Evolutionary conservation across 2,113 vertebrate species (phyloP), one percentile per base, ranked within the genome.

Genomic region (Myotis yumanensis): DNA sequence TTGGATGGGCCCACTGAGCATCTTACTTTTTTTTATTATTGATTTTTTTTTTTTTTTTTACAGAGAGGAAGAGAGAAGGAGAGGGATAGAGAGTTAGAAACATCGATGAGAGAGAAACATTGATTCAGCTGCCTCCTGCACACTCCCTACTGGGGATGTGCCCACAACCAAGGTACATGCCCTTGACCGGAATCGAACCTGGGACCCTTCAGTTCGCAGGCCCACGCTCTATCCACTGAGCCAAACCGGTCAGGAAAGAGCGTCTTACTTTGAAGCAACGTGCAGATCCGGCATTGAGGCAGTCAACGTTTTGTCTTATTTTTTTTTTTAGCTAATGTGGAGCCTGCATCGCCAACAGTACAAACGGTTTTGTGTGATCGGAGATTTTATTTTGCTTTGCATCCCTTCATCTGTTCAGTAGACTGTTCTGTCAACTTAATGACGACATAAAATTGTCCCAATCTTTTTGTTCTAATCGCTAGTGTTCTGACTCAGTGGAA

Each of bases 401-500:
- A 88, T 86, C 82, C 8, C 30, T 88, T 80, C 4, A 43, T 73
- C 20, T 90, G 85, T 95, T 59, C 37, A 8, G 51, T 10, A 71
- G 82, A 88, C 25, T 17, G 1, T 84, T 40, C 11, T 32, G 12
- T 64, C 52, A 25, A 17, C 64, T 72, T 95, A 54, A 80, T 17
- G 3, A 4, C 57, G 35, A 87, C 62, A 32, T 28, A 62, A 59
- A 62, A 62, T 62, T 12, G 59, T 62, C 25, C 59, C 59, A 62
- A 28, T 85, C 18, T 73, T 75, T 94, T 32, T 89, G 23, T 95
- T 35, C 52, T 96, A 48, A 71, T 86, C 81, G 66, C 83, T 59
- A 98, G 98, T 81, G 1, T 87, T 52, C 2, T 85, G 32, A 86
- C 73, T 84, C 97, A 97, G 59, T 97, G 97, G 93, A 97, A 97